These are phyloP conservation scores for Zaprionus obscuricornis DNA, from an alignment of 2,888 invertebrate species.

Conservation along the genomic window DNA sequence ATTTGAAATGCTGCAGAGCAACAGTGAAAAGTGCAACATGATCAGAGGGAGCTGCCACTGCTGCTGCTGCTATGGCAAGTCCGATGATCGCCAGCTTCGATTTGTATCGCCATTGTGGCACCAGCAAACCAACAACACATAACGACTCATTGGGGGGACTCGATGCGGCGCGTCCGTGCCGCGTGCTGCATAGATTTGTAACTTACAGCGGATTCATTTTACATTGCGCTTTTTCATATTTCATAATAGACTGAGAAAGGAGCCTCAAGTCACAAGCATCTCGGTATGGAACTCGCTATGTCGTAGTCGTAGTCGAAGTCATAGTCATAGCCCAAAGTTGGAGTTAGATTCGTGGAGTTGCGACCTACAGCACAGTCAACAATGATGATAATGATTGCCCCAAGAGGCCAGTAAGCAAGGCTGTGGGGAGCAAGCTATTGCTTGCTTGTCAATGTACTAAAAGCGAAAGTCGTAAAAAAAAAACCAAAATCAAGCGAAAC, in stretches of 20 bases:
- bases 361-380: slow-evolving; percentile 73
- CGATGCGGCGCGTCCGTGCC: slow-evolving; percentile 52
- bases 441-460: slow-evolving; percentile 39
- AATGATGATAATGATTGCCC: no score
- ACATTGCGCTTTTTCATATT: slow-evolving; percentile 67
- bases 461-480: slow-evolving; percentile 72
- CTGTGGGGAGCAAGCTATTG: slow-evolving; percentile 38
- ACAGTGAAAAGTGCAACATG: slow-evolving; percentile 72
- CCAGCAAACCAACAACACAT: slow-evolving; percentile 18
- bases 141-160: slow-evolving; percentile 8
- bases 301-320: slow-evolving; percentile 5
- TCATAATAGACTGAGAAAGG: slow-evolving; percentile 56
- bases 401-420: slow-evolving; percentile 34
- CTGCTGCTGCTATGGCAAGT: slow-evolving; percentile 4
- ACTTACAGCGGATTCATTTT: slow-evolving; percentile 55
- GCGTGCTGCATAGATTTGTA: slow-evolving; percentile 70
- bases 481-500: slow-evolving; percentile 15
- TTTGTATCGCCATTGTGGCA: slow-evolving; percentile 67
- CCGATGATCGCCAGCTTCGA: slow-evolving; percentile 69
- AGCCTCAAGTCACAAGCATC: no score
- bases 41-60: slow-evolving; percentile 39
- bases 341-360: slow-evolving; percentile 24
- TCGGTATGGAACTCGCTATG: no score
- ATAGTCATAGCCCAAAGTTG: slow-evolving; percentile 29
- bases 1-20: slow-evolving; percentile 55